Base-by-base conservation (phyloP, 2,797 vertebrate species). In the Poecilia gillii region DNA sequence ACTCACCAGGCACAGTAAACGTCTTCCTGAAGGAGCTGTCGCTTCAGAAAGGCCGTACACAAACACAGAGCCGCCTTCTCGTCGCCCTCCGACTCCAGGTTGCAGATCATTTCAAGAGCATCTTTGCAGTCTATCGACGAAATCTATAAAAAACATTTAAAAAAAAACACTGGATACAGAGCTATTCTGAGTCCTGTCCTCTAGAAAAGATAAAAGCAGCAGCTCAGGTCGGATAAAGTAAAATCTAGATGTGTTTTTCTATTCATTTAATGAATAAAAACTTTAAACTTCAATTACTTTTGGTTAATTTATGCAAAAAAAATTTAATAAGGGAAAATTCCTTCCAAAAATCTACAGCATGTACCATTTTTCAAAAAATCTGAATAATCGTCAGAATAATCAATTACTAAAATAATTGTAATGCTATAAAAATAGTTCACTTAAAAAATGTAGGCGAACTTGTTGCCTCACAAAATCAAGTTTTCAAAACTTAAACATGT, bases 1-100 rank as follows among this genome's bases (percentile, higher is more conserved):
- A 96, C 97, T 96, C 93, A 99, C 99, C 99, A 99, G 90, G 99
- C 98, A 96, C 99, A 99, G 92, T 99, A 99, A 96, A 98, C 97
- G 81, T 99, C 99, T 93, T 98, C 99, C 94, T 98, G 97, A 80
- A 99, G 97, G 82, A 99, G 96, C 90, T 99, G 99, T 57, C 98
- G 97, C 92, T 98, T 99, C 20, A 99, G 95, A 95, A 99, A 99
- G 1, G 97, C 97, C 78, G 99, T 97, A 91, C 99, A 99, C 81
- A 99, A 93, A 89, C 97, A 97, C 53, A 99, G 95, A 90, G 98
- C 98, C 91, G 95, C 98, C 93, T 98, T 99, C 92, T 99, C 99
- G 77, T 99, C 98, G 84, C 97, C 98, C 83, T 99, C 99, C 2
- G 98, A 99, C 94, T 99, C 99, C 81, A 99, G 95, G 93, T 99